Conservation (phyloP, 2,113 vertebrate species). For the Phyllostomus discolor region DNA sequence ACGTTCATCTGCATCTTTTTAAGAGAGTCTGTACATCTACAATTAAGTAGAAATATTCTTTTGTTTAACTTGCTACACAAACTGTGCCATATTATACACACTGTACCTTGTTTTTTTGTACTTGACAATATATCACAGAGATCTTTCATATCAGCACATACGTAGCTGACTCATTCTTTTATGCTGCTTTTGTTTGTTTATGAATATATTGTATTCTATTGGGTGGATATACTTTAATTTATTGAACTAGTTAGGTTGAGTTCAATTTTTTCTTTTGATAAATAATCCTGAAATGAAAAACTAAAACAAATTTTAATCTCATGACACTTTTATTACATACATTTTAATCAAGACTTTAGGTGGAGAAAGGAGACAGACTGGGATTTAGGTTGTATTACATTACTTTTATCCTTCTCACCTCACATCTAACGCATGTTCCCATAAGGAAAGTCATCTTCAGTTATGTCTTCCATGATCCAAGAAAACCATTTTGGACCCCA, state of each 20-base stretch:
- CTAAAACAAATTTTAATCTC: neutral
- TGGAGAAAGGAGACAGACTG: neutral
- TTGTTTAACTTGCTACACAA: neutral
- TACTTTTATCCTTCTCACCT: neutral
- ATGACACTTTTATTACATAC: neutral
- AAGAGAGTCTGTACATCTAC: neutral
- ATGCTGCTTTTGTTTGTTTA: conserved; percentile 13
- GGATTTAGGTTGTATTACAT: neutral
- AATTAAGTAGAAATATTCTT: neutral
- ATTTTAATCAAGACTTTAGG: neutral
- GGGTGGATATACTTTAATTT: neutral
- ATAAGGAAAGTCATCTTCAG: neutral
- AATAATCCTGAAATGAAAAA: conserved; percentile 29
- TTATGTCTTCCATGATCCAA: neutral
- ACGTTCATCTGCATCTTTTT: neutral
- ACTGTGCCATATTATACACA: neutral
- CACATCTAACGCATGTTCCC: neutral
- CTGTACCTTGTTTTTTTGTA: neutral
- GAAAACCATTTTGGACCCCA: neutral
- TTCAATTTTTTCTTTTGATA: neutral
- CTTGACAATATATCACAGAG: neutral
- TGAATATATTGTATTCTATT: neutral
- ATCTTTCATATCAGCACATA: neutral
- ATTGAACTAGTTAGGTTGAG: neutral
- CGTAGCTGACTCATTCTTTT: neutral